phyloP scores from a whole-genome alignment of 2,888 invertebrate genomes.

The Pseudococcus longispinus region DNA sequence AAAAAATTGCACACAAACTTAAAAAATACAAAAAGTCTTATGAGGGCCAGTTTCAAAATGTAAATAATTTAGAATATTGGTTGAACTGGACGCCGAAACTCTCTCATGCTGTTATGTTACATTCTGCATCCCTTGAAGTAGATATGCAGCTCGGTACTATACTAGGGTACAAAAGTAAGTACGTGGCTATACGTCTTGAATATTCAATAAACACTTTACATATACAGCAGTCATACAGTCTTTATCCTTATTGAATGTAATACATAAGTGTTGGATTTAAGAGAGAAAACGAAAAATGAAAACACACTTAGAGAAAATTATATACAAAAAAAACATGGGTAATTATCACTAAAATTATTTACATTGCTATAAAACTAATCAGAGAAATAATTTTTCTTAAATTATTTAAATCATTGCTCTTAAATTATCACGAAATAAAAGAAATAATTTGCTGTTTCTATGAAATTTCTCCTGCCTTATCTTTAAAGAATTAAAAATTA shows the following conservation, averaged over 20 bases:
- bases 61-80: constrained; percentile 37
- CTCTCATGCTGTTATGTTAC: not conserved
- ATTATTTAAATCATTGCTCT: not conserved
- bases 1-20: not conserved
- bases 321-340: constrained; percentile 24
- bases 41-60: not conserved
- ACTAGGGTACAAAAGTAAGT: too few relatives aligned
- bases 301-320: constrained; percentile 2
- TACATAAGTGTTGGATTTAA: constrained; percentile 18
- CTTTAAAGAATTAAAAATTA: not conserved
- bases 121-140: not conserved
- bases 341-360: constrained; percentile 25
- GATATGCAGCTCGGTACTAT: too few relatives aligned
- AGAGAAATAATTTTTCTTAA: not conserved
- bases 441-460: constrained; percentile 11
- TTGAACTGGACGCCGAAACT: not conserved
- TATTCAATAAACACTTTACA: constrained; percentile 24
- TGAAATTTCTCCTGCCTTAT: not conserved
- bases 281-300: constrained; percentile 23
- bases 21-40: constrained; percentile 36
- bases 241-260: constrained; percentile 28
- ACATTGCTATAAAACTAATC: not conserved
- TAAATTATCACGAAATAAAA: constrained; percentile 9
- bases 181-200: not conserved
- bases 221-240: constrained; percentile 28